Conservation (phyloP, 2,888 invertebrate genomes). For the Saturnia japonica region DNA sequence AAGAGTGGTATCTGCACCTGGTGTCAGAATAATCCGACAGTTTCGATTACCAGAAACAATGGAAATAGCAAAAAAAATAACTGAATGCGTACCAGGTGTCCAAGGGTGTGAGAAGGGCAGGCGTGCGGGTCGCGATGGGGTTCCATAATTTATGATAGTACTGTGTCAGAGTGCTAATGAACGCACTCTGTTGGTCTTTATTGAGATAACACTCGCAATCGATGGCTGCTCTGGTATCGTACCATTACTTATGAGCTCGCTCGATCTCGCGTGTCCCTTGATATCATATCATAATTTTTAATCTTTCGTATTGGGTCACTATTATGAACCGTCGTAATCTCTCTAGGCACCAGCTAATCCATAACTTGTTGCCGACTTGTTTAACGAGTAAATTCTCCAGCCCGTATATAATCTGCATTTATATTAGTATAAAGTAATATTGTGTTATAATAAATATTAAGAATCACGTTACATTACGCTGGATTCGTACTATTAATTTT, state of each 20-base stretch:
- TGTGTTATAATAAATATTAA: slow-evolving; percentile 25
- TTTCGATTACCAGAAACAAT: slow-evolving; percentile 80
- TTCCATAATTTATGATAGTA: slow-evolving; percentile 79
- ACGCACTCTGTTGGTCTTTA: slow-evolving; percentile 80
- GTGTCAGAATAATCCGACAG: slow-evolving; percentile 71
- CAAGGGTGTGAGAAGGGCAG: slow-evolving; percentile 61
- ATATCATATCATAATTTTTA: slow-evolving; percentile 61
- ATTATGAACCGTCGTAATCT: slow-evolving; percentile 62
- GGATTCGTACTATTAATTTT: slow-evolving; percentile 46
- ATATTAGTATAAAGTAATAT: slow-evolving; percentile 35
- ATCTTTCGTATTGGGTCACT: slow-evolving; percentile 66
- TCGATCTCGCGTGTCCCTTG: slow-evolving; percentile 72
- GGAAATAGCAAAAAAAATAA: slow-evolving; percentile 77
- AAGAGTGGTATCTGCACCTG: slow-evolving; percentile 75
- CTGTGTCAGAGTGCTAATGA: slow-evolving; percentile 81
- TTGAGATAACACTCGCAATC: slow-evolving; percentile 79
- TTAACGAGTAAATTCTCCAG: slow-evolving; percentile 51
- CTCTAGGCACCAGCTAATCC: slow-evolving; percentile 58
- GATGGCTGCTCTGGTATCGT: slow-evolving; percentile 58
- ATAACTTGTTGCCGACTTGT: slow-evolving; percentile 51
- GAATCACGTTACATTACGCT: slow-evolving; percentile 43
- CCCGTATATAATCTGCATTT: slow-evolving; percentile 41
- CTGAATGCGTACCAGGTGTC: slow-evolving; percentile 69
- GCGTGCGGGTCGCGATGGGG: slow-evolving; percentile 76
- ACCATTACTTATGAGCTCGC: slow-evolving; percentile 72